Evolutionary conservation across 2,888 invertebrate genomes (phyloP), one percentile per base, ranked within the genome.

Genomic region (Thumatha senex): DNA sequence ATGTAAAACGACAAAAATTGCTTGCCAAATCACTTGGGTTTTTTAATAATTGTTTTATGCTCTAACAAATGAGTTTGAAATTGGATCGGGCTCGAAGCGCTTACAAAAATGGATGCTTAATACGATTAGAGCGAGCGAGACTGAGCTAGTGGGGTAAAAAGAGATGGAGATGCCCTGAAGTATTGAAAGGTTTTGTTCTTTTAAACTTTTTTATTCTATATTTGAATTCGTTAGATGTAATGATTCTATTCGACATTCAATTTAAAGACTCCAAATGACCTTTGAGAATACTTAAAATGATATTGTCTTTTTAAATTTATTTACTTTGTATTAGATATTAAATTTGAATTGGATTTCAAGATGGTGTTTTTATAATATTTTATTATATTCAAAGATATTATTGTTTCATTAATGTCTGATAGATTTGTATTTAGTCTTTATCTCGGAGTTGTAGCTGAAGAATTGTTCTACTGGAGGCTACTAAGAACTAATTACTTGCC

Each of bases 81-180:
- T 93, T 93, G 93, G 91, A 93, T 93, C 93, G 85, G 89, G 89
- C 89, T 86, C 84, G 72, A 67, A 84, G 86, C 90, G 89, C 89
- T 86, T 82, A 86, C 93, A 93, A 93, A 93, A 93, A 93, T 94
- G 93, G 93, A 93, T 92, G 93, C 92, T 84, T 93, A 93, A 94
- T 93, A 75, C 79, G 85, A 93, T 94, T 92, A 94, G 93, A 80
- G 92, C 61, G 89, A 93, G 84, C 71, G 89, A 76, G 87, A 87
- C 63, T 62, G 62, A 51, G 56, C 43, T 65, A 70, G 54, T 10
- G 47, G 39, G 63, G 12, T 11, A 10, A 67, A 82, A 51, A 45
- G 73, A 54, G 80, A 82, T 34, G 52, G 45, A 14, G 46, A 51
- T 41, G 35, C 50, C 51, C 56, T 56, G 7, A 49, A 54, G 62